These are phyloP conservation scores for Macrocentrus cingulum DNA, from an alignment of 1,140 invertebrate genomes.

Conservation along the genomic window DNA sequence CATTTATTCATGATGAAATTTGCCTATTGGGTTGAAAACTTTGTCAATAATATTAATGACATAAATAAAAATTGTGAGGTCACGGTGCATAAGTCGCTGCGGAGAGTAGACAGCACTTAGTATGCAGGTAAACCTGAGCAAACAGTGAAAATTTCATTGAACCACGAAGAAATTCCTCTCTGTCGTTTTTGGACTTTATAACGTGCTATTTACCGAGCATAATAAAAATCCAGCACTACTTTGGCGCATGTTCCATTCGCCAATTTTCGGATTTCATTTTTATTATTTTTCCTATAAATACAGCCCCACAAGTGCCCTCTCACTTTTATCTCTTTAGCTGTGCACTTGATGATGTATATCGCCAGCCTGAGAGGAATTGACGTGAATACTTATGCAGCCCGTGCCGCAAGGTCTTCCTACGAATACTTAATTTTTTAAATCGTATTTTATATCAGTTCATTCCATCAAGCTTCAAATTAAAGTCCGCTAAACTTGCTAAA, in stretches of 20 bases:
- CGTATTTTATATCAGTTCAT: no score
- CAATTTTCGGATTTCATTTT: not conserved
- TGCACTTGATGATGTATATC: no score
- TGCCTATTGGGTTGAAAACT: no score
- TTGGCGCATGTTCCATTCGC: not conserved
- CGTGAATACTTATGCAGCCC: not conserved
- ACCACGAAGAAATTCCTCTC: conserved; percentile 28
- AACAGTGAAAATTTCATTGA: conserved; percentile 34
- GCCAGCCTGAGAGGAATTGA: not conserved
- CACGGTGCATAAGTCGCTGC: no score
- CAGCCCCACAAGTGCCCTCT: not conserved
- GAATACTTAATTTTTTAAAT: no score
- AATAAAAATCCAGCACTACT: conserved; percentile 9
- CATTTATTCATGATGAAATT: no score
- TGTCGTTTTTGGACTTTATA: conserved; percentile 23
- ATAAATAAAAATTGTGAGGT: no score
- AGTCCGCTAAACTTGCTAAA: no score
- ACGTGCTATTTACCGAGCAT: conserved; percentile 22
- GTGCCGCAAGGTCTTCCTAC: not conserved
- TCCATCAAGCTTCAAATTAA: no score
- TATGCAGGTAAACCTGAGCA: conserved; percentile 33
- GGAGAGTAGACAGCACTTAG: conserved; percentile 31
- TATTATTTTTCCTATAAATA: conserved; percentile 3
- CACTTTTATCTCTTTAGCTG: not conserved
- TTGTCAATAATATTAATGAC: no score